Percentiles rank a stretch among this genome's conserved stretches.
Evolutionary conservation across 53 echinoderm and acorn worm genomes (phyloP).

Genomic region (Antedon mediterranea): DNA sequence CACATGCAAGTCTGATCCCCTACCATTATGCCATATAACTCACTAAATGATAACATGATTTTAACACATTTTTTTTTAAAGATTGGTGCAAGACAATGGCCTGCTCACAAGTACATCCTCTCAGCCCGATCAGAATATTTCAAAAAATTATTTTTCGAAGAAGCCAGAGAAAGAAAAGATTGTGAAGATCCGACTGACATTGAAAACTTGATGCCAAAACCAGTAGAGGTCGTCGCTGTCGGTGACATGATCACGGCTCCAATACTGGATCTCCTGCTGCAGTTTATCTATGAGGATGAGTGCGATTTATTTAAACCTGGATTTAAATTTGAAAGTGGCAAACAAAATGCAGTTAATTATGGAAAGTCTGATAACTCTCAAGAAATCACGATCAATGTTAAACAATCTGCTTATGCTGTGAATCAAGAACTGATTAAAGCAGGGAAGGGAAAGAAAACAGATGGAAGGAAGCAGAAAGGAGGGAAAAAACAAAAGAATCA

Average conservation of each 20-base stretch:
- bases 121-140: conserved; percentile 65
- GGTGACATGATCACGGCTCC: conserved; percentile 31
- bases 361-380: background rate
- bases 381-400: background rate
- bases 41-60: too few relatives aligned
- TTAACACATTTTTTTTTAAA: background rate
- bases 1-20: too few relatives aligned
- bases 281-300: conserved; percentile 71
- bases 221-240: conserved; percentile 25
- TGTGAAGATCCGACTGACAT: background rate
- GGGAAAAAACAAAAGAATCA: conserved; percentile 21
- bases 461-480: conserved; percentile 3
- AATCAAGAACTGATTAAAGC: conserved; percentile 29
- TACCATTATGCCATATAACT: too few relatives aligned
- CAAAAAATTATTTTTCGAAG: conserved; percentile 30
- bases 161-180: conserved; percentile 6
- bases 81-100: background rate
- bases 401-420: conserved; percentile 44
- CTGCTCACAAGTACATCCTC: conserved; percentile 75
- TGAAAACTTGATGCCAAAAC: conserved; percentile 1
- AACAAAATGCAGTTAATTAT: too few relatives aligned
- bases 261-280: conserved; percentile 33
- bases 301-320: conserved; percentile 49
- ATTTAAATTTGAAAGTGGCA: background rate
- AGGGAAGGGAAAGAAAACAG: conserved; percentile 9